phyloP scores from a whole-genome alignment of 2,797 vertebrate genomes.

The Enteromius afrohamiltoni region DNA sequence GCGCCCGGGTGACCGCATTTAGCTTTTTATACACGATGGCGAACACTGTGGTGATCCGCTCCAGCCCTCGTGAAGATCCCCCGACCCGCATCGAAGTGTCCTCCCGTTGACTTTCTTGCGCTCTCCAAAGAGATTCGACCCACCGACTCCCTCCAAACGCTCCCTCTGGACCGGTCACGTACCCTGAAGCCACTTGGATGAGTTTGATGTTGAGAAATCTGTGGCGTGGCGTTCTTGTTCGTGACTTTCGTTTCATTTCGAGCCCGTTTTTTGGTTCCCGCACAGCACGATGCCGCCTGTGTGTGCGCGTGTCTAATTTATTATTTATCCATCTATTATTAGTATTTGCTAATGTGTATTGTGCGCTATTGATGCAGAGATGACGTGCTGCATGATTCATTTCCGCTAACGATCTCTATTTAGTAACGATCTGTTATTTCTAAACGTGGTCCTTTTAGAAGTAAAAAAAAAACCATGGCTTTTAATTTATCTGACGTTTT shows the following conservation, averaged over 20 bases:
- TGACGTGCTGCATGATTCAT: constrained; percentile 83
- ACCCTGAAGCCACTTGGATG: constrained; percentile 27
- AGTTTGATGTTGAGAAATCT: constrained; percentile 74
- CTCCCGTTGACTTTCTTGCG: background rate
- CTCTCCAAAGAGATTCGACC: constrained; percentile 24
- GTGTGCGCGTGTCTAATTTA: constrained; percentile 75
- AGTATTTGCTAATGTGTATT: constrained; percentile 81
- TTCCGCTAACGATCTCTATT: constrained; percentile 62
- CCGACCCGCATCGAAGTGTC: background rate
- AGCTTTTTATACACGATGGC: constrained; percentile 37
- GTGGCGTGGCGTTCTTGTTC: constrained; percentile 78
- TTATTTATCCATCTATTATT: constrained; percentile 80
- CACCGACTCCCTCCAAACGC: background rate
- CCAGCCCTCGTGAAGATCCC: background rate
- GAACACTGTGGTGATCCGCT: constrained; percentile 46
- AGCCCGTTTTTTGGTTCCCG: constrained; percentile 64
- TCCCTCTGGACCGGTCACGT: background rate
- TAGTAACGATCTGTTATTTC: constrained; percentile 76
- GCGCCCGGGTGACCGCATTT: constrained; percentile 42
- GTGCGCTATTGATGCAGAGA: constrained; percentile 76
- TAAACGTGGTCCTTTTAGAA: constrained; percentile 69
- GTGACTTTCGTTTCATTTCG: constrained; percentile 64
- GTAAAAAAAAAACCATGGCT: constrained; percentile 60
- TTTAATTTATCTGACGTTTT: constrained; percentile 72
- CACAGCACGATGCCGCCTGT: constrained; percentile 68